Conservation (phyloP, 2,797 vertebrate species). For the Squalus acanthias region DNA sequence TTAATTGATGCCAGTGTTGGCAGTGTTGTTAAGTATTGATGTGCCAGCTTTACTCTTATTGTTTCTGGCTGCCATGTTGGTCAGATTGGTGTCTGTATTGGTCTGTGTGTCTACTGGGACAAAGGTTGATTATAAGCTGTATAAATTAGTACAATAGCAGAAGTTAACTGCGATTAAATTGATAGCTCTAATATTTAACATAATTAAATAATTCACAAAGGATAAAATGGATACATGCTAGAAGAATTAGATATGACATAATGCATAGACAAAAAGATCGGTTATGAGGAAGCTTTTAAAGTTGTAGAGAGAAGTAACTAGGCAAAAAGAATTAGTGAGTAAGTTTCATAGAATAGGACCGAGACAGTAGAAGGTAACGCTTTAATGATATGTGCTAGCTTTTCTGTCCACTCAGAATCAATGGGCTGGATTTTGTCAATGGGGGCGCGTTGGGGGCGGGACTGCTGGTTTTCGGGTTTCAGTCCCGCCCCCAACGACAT, state of each 20-base stretch:
- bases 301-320: neutral
- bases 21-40: neutral
- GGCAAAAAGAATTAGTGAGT: neutral
- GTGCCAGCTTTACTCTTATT: neutral
- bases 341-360: neutral
- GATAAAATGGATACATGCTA: neutral
- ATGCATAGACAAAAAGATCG: neutral
- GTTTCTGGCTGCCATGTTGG: neutral
- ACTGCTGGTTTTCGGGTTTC: too few species aligned
- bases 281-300: neutral
- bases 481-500: too few species aligned
- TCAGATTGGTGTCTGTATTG: neutral
- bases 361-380: neutral
- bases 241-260: neutral
- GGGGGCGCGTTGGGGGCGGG: too few species aligned
- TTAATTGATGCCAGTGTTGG: neutral
- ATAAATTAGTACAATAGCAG: neutral
- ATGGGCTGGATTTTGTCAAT: neutral
- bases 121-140: neutral
- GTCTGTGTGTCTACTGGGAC: neutral
- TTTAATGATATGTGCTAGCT: neutral
- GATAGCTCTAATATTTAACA: neutral
- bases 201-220: neutral
- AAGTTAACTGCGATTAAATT: neutral
- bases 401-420: neutral